Evolutionary conservation across 2,888 invertebrate genomes (phyloP).

Genomic region (Sesamia inferens): DNA sequence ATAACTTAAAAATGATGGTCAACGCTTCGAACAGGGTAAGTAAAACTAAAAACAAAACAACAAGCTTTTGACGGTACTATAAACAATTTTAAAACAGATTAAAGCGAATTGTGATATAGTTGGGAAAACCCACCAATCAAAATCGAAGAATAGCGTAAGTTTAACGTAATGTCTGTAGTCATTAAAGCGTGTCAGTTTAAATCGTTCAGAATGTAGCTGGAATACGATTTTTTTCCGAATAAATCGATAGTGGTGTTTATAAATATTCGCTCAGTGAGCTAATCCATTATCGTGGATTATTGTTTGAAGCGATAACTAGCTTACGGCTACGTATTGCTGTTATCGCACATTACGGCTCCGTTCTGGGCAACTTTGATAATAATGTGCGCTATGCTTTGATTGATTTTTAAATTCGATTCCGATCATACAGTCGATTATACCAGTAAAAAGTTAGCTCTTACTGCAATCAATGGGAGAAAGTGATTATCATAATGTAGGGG

Average conservation of each 20-base stretch:
- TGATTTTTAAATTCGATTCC: slow-evolving; percentile 70
- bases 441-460: slow-evolving; percentile 51
- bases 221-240: slow-evolving; percentile 77
- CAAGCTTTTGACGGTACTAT: slow-evolving; percentile 16
- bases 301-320: slow-evolving; percentile 83
- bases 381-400: slow-evolving; percentile 67
- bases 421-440: slow-evolving; percentile 63
- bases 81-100: slow-evolving; percentile 37
- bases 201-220: slow-evolving; percentile 74
- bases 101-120: slow-evolving; percentile 33
- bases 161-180: slow-evolving; percentile 56
- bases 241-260: slow-evolving; percentile 85
- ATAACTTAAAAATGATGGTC: slow-evolving; percentile 44
- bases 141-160: slow-evolving; percentile 46
- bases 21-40: slow-evolving; percentile 58
- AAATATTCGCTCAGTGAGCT: slow-evolving; percentile 83
- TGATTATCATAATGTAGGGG: slow-evolving; percentile 64
- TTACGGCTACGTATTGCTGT: slow-evolving; percentile 73
- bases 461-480: slow-evolving; percentile 63
- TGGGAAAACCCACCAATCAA: slow-evolving; percentile 43
- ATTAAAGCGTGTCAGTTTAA: slow-evolving; percentile 72
- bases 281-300: slow-evolving; percentile 89
- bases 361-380: slow-evolving; percentile 68
- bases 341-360: slow-evolving; percentile 67
- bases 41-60: slow-evolving; percentile 45